These are phyloP conservation scores for Pediacus dermestoides DNA, from an alignment of 2,888 invertebrate genomes.

Conservation along the genomic window DNA sequence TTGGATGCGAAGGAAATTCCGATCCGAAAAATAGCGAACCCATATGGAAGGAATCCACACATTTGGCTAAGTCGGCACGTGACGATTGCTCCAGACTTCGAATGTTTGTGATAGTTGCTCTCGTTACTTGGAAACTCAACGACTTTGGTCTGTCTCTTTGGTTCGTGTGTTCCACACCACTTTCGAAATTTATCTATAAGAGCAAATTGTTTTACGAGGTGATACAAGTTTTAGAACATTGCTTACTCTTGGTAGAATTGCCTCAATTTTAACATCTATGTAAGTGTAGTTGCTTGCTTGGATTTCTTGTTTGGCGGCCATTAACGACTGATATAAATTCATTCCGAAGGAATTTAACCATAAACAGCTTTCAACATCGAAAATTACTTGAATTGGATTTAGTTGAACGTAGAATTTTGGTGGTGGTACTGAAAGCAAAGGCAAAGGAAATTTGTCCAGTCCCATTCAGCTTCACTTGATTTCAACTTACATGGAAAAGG, in stretches of 20 bases:
- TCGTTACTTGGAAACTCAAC: constrained; percentile 78
- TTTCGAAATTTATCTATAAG: constrained; percentile 71
- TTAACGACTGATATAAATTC: constrained; percentile 75
- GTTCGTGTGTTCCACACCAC: constrained; percentile 68
- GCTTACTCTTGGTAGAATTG: constrained; percentile 86
- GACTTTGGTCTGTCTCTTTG: constrained; percentile 86
- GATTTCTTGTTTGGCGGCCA: constrained; percentile 50
- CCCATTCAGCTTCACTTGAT: background rate
- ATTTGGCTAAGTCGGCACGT: constrained; percentile 74
- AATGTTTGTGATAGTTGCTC: constrained; percentile 70
- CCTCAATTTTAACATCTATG: constrained; percentile 85
- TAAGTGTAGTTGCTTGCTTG: constrained; percentile 55
- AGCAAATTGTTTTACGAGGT: constrained; percentile 4
- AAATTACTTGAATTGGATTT: constrained; percentile 83
- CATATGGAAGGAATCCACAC: constrained; percentile 73
- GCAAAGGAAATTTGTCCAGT: background rate
- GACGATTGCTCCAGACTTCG: constrained; percentile 64
- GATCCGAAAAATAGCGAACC: constrained; percentile 70
- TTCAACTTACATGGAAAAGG: constrained; percentile 75
- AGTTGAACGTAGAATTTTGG: constrained; percentile 89
- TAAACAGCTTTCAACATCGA: constrained; percentile 83
- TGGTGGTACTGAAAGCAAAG: constrained; percentile 74
- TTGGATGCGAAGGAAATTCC: constrained; percentile 70
- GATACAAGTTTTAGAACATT: constrained; percentile 1
- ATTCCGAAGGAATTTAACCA: constrained; percentile 94